Evolutionary conservation across 1,140 invertebrate species (phyloP).

Genomic region (Planococcus citri): DNA sequence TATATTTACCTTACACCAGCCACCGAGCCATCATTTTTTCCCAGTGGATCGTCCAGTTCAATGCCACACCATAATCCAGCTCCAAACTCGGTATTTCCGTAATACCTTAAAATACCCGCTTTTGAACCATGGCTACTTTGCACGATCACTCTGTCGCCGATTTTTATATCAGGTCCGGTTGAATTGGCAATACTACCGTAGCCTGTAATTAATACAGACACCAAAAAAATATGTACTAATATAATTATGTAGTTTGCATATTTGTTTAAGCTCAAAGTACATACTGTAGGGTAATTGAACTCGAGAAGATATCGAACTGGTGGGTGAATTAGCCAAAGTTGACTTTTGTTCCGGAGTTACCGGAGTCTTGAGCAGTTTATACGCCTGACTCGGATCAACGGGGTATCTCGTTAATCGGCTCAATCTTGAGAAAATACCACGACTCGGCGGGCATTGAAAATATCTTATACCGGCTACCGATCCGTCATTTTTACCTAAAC

Average conservation of each 20-base stretch:
- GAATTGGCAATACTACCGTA: not conserved
- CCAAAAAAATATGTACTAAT: no score
- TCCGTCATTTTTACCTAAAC: conserved; percentile 88
- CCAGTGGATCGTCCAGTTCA: conserved; percentile 81
- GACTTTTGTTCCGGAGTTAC: not conserved
- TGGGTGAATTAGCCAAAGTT: not conserved
- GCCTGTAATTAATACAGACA: not conserved
- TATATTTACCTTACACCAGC: conserved; percentile 61
- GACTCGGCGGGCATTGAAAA: conserved; percentile 87
- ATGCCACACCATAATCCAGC: conserved; percentile 87
- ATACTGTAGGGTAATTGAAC: not conserved
- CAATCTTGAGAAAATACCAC: conserved; percentile 84
- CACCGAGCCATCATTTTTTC: conserved; percentile 93
- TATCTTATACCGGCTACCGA: conserved; percentile 82
- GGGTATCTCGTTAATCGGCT: conserved; percentile 53
- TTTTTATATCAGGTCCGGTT: conserved; percentile 42
- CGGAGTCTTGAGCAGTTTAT: not conserved
- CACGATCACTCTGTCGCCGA: conserved; percentile 86
- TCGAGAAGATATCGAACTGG: not conserved
- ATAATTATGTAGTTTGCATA: no score
- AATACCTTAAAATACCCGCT: conserved; percentile 68
- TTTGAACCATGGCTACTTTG: conserved; percentile 75
- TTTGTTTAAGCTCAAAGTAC: not conserved
- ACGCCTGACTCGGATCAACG: not conserved
- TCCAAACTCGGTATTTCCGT: conserved; percentile 80